Conservation (phyloP, 2,113 vertebrate species). For the Empidonax alnorum region DNA sequence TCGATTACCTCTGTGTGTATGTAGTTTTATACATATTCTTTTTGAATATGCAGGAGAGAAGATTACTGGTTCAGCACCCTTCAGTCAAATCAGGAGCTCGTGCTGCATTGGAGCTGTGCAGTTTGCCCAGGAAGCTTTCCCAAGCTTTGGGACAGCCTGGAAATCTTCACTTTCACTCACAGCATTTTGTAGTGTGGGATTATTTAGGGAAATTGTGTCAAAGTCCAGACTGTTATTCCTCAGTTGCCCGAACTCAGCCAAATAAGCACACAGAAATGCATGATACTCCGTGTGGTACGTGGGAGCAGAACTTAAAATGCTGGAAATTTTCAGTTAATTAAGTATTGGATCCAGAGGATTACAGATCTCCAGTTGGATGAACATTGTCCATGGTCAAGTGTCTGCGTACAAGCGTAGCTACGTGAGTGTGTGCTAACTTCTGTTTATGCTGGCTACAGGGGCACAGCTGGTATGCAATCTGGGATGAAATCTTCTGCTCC, state of each 20-base stretch:
- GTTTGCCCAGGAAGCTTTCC: background rate
- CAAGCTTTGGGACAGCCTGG: background rate
- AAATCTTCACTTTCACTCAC: background rate
- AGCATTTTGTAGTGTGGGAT: background rate
- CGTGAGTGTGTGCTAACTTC: background rate
- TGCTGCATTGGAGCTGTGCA: background rate
- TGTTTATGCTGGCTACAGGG: background rate
- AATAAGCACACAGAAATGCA: background rate
- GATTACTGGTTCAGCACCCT: background rate
- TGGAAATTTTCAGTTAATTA: background rate
- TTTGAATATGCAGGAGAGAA: background rate
- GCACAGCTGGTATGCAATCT: background rate
- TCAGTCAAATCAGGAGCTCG: fast-evolving
- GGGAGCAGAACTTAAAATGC: background rate
- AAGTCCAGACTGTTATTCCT: background rate
- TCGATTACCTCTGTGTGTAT: background rate
- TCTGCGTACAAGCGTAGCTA: background rate
- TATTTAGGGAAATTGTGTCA: background rate
- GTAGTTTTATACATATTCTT: background rate
- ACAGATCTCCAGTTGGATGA: background rate
- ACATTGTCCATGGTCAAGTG: background rate
- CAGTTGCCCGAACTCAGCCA: background rate
- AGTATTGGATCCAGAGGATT: background rate
- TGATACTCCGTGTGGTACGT: background rate
- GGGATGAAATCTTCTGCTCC: background rate